phyloP scores from a whole-genome alignment of 2,888 invertebrate genomes.

The Drosophila kuntzei region DNA sequence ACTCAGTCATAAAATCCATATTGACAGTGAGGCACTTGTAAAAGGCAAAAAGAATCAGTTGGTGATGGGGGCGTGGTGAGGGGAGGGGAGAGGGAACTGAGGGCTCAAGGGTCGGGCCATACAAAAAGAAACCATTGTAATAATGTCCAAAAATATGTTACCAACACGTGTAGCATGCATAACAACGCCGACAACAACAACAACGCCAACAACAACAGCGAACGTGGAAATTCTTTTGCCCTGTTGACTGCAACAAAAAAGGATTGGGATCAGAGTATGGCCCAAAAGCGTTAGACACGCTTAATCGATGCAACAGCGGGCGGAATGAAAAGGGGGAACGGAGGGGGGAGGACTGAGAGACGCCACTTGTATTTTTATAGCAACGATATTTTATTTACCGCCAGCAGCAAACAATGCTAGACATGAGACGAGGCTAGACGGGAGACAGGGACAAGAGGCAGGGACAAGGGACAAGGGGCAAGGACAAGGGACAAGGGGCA shows the following conservation, averaged over 20 bases:
- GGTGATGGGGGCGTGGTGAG: background rate
- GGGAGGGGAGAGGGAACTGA: background rate
- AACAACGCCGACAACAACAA: slow-evolving; percentile 36
- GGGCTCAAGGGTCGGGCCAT: slow-evolving; percentile 25
- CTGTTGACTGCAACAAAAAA: slow-evolving; percentile 54
- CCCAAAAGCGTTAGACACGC: slow-evolving; percentile 60
- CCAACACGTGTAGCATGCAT: slow-evolving; percentile 74
- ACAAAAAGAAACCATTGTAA: slow-evolving; percentile 71
- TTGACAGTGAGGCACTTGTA: slow-evolving; percentile 55
- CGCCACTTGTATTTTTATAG: slow-evolving; percentile 66
- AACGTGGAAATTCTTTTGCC: slow-evolving; percentile 45
- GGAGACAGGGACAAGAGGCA: background rate
- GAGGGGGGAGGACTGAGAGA: slow-evolving; percentile 10
- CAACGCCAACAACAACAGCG: slow-evolving; percentile 36
- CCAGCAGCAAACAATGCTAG: slow-evolving; percentile 72
- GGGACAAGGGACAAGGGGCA: background rate
- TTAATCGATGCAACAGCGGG: slow-evolving; percentile 69
- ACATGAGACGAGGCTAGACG: slow-evolving; percentile 15
- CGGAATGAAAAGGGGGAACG: background rate
- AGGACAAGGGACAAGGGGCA: background rate
- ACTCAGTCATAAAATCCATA: slow-evolving; percentile 61
- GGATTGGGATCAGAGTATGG: slow-evolving; percentile 19
- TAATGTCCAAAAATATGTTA: slow-evolving; percentile 80
- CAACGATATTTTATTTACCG: slow-evolving; percentile 81
- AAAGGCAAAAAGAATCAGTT: slow-evolving; percentile 29